A percentile compares a stretch with the other conserved stretches of the same genome.
These are phyloP conservation scores for Leuciscus waleckii DNA, from an alignment of 2,797 vertebrate genomes.

Conservation along the genomic window DNA sequence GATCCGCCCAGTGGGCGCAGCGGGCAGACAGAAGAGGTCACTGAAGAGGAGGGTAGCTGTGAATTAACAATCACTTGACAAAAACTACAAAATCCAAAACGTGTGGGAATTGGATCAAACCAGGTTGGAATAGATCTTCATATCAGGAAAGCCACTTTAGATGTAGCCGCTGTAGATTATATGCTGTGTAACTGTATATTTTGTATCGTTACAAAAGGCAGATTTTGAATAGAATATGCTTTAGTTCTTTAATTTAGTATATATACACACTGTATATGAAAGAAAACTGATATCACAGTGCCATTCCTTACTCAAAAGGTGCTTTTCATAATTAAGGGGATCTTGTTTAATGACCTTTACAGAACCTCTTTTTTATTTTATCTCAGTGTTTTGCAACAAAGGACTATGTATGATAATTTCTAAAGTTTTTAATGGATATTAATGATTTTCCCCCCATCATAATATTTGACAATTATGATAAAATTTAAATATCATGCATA, in stretches of 20 bases:
- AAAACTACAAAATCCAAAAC: constrained; percentile 31
- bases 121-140: background rate
- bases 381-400: constrained; percentile 25
- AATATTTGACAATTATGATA: background rate
- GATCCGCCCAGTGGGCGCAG: constrained; percentile 77
- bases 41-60: constrained; percentile 67
- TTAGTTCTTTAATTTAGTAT: constrained; percentile 4
- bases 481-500: constrained; percentile 1
- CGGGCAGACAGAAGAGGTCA: constrained; percentile 77
- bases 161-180: constrained; percentile 10
- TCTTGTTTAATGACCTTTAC: constrained; percentile 12
- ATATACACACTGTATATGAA: constrained; percentile 23
- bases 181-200: background rate
- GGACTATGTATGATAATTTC: constrained; percentile 8
- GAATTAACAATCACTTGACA: constrained; percentile 51
- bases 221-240: constrained; percentile 4
- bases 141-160: constrained; percentile 16
- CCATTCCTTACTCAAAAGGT: background rate
- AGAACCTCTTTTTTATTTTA: constrained; percentile 26
- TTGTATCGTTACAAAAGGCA: constrained; percentile 5
- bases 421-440: background rate
- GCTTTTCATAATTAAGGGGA: background rate
- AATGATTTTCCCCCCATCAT: background rate
- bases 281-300: constrained; percentile 14
- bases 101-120: background rate